Base-by-base conservation (phyloP, 2,797 vertebrate genomes). In the Leptatherina wallacei region DNA sequence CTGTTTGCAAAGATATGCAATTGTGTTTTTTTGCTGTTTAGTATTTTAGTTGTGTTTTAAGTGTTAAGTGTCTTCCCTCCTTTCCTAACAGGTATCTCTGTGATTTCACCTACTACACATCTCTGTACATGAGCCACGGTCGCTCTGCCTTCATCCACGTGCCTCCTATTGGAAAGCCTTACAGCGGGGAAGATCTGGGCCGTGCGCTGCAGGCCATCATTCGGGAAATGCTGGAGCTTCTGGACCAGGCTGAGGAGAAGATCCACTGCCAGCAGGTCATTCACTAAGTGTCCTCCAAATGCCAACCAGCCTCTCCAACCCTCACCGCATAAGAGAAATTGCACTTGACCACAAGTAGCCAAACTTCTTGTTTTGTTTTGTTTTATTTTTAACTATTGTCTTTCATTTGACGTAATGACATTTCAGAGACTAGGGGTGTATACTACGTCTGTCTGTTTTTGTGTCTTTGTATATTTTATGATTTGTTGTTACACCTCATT, bases 51-150 rank as follows among this genome's bases (percentile, higher is more conserved):
- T 27, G 24, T 27, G 24, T 27, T 27, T 27, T 27, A 1, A 27
- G 24, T 1, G 24, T 27, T 27, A 27, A 27, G 24, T 27, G 24
- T 27, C 24, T 27, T 27, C 24, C 0, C 2, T 24, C 11, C 4
- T 66, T 4, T 59, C 32, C n/a, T 20, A 3, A 10, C 75, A 98
- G 97, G 74, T 98, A 98, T 85, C 96, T 98, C 2, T 98, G 97
- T 58, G 97, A 98, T 84, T 98, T 96, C 90, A 96, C 96, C 36
- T 98, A 98, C 91, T 98, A 98, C 89, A 97, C 96, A 0, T 98
- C 97, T 5, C 80, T 98, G 56, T 96, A 97, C 92, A 93, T 96
- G 94, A 97, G 96, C 89, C 93, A 85, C 0, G 97, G 97, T 0
- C 95, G 95, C 59, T 97, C 96, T 0, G 96, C 96, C 1, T 98